Evolutionary conservation across 1,140 invertebrate genomes (phyloP).

Genomic region (Platyscapa corneri): DNA sequence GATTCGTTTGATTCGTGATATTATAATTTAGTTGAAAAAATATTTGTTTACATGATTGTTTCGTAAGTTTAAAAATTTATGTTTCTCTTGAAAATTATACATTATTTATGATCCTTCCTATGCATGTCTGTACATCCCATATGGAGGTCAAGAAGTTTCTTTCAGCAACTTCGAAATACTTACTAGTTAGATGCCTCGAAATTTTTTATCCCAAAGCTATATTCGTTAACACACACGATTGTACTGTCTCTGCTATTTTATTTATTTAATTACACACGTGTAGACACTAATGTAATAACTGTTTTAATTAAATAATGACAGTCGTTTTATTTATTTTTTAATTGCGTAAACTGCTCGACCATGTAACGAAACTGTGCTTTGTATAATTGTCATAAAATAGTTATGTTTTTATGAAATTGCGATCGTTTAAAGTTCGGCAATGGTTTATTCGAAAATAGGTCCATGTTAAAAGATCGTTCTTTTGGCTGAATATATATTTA

Average conservation of each 20-base stretch:
- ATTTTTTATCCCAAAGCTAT: no score
- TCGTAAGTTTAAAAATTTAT: no score
- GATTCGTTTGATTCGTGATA: no score
- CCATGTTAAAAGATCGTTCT: background rate
- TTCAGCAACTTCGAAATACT: constrained; percentile 82
- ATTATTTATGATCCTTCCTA: constrained; percentile 84
- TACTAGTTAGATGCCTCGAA: background rate
- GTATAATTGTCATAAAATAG: background rate
- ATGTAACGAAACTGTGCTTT: background rate
- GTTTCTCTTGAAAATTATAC: no score
- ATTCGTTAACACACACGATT: background rate
- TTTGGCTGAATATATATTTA: background rate
- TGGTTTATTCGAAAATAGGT: no score
- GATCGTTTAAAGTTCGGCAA: no score
- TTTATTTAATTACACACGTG: background rate
- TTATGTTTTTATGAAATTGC: no score
- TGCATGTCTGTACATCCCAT: constrained; percentile 83
- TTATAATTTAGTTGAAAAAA: no score
- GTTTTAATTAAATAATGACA: background rate
- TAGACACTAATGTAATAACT: background rate
- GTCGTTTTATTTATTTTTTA: constrained; percentile 22
- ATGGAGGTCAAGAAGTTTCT: constrained; percentile 80
- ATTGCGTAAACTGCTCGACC: background rate
- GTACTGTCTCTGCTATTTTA: no score
- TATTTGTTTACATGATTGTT: no score